Evolutionary conservation across 2,888 invertebrate genomes (phyloP), one percentile per base, ranked within the genome.

Genomic region (Callosobruchus maculatus): DNA sequence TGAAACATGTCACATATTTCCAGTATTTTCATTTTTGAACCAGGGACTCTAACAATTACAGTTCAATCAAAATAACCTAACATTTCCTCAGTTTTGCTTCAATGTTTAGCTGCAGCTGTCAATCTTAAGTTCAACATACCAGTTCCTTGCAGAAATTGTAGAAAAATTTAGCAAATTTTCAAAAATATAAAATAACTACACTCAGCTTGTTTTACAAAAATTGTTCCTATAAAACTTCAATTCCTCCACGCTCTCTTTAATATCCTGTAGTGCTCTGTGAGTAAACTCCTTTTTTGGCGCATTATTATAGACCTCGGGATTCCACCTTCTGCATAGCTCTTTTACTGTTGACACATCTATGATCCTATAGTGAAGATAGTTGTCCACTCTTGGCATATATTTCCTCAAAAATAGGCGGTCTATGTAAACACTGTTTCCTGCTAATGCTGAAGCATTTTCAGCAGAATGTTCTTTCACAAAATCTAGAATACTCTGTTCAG

Each of bases 271-370:
- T 20, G 94, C 92, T 79, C 96, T 90, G 83, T 97, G 96, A 0
- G 85, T 81, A n/a, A 91, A 88, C 71, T 84, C 86, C 82, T 96
- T 96, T 70, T 84, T 84, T 0, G 94, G 94, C 72, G 88, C 87
- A n/a, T 82, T 83, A 20, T 88, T 86, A 80, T 86, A 90, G 13
- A 92, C 85, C 21, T 89, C 88, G 1, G 91, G 90, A 86, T 92
- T 92, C 97, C 98, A 98, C 20, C 94, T 86, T 78, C 89, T 90
- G 18, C 90, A 91, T 72, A 98, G 85, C 86, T 98, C 97, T 85
- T 97, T 98, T 21, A 99, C 87, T 0, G 95, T 91, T 66, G 95
- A 95, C 0, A 98, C 97, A 89, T 99, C 99, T 77, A 99, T 92
- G 70, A 96, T 93, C 81, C 98, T 91, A 86, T 98, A 97, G 85